Evolutionary conservation across 2,888 invertebrate species (phyloP).

Genomic region (Drosophila pegasa): DNA sequence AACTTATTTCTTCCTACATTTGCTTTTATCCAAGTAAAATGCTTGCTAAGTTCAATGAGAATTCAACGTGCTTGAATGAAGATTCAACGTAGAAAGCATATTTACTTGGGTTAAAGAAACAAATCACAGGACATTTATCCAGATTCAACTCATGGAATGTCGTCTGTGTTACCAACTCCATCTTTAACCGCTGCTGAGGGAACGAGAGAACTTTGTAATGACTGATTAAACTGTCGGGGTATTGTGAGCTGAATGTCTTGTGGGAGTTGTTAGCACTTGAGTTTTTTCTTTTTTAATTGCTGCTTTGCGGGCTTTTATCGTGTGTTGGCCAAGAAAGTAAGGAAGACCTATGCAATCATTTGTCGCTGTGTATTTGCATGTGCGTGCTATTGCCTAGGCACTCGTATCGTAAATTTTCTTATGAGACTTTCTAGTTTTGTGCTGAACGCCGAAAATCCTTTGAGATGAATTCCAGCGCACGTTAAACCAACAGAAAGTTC

Average conservation of each 20-base stretch:
- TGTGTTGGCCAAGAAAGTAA: background rate
- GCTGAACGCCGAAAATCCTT: constrained; percentile 68
- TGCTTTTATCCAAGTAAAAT: too few species aligned
- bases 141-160: background rate
- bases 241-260: constrained; percentile 12
- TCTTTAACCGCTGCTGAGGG: background rate
- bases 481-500: constrained; percentile 57
- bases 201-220: constrained; percentile 2
- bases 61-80: background rate
- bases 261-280: constrained; percentile 39
- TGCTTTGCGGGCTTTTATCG: constrained; percentile 13
- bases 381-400: constrained; percentile 44
- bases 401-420: constrained; percentile 73
- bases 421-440: constrained; percentile 75
- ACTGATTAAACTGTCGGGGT: constrained; percentile 35
- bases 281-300: constrained; percentile 51
- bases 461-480: constrained; percentile 39
- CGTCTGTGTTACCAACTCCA: background rate
- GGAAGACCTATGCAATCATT: constrained; percentile 17
- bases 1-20: too few species aligned
- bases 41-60: too few species aligned
- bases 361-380: constrained; percentile 66
- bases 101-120: too few species aligned
- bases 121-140: background rate
- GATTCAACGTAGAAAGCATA: too few species aligned